Base-by-base conservation (phyloP, 2,888 invertebrate genomes). In the Lacanobia wlatinum region DNA sequence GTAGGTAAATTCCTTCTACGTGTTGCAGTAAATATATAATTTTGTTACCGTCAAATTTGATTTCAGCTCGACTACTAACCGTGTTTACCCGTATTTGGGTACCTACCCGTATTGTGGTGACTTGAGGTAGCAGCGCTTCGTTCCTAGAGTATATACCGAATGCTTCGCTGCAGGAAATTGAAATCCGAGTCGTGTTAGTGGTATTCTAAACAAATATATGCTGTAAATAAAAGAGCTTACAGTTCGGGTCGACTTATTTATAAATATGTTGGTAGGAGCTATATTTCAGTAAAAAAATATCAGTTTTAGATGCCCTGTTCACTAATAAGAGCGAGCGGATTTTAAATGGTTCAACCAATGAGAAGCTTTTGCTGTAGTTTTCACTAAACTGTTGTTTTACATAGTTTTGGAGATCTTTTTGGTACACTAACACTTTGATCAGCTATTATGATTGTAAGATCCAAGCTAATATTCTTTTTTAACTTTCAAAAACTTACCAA, bases 131-230 rank as follows among this genome's bases (percentile, higher is more conserved):
- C 69, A 59, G 59, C 62, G 53, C 28, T 53, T 48, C 52, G 48
- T 23, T 58, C n/a, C 10, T 56, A 18, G 53, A 63, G 64, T 75
- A 2, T 65, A 43, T 28, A 68, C 76, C 18, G 16, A 18, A 21
- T 53, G 71, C 71, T 40, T 56, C 18, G 63, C 56, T 50, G 46
- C 78, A 82, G 83, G 76, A 84, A 84, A 84, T 84, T 84, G 73
- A 79, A 84, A 84, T 67, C n/a, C 55, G 46, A 12, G 60, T 61
- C 70, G 21, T 62, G 65, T 69, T 71, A 69, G 69, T 59, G 55
- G 68, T 65, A 69, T 48, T 40, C 68, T 63, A 21, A 73, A 73
- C 58, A 78, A 73, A 82, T 72, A 79, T 65, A 50, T 21, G 72
- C 28, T 56, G 60, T 52, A 16, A 23, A 7, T 52, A 16, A 21